Base-by-base conservation (phyloP, 2,113 vertebrate genomes). In the Malurus alboscapulatus region DNA sequence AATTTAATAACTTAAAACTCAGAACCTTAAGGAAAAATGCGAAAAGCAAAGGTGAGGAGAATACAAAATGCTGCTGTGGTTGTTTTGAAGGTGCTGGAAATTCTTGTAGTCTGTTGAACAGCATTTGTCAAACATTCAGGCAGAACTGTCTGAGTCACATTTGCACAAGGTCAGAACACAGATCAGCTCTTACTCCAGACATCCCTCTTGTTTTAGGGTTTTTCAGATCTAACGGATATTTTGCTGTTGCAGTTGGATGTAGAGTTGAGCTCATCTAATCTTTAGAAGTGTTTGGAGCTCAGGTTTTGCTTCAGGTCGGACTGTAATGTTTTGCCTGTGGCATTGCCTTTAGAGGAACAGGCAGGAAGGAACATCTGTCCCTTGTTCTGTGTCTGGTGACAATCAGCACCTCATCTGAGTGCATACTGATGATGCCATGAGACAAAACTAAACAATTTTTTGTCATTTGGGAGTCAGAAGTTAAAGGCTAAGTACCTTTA, bases 1-100 rank as follows among this genome's bases (percentile, higher is more conserved):
- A 87, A 73, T 84, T 79, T 87, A 91, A 85, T 91, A 89, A 82
- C 62, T 87, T 72, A 88, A 68, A 87, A n/a, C 44, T 77, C 40
- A 72, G 77, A 78, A 93, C 65, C 84, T 82, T 86, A 75, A 92
- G 73, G 57, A 50, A 89, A 93, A 90, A 55, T 61, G 27, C 63
- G 67, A 67, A 93, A 96, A 72, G 57, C 0, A 0, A 74, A 91
- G 76, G 44, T 90, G 88, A 89, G 34, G 26, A 34, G 91, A 92
- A 75, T 87, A 83, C 32, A 76, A 47, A 91, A 42, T 73, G 66
- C 76, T 87, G 36, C 68, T 77, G 51, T 71, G 51, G 26, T 77
- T 48, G 32, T 80, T 94, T 80, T 44, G 83, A 86, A 92, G 65
- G 36, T 36, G 44, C 47, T 77, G 38, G 66, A 84, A 92, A 68